Conservation (phyloP, 1,140 invertebrate species). For the Araneus ventricosus region DNA sequence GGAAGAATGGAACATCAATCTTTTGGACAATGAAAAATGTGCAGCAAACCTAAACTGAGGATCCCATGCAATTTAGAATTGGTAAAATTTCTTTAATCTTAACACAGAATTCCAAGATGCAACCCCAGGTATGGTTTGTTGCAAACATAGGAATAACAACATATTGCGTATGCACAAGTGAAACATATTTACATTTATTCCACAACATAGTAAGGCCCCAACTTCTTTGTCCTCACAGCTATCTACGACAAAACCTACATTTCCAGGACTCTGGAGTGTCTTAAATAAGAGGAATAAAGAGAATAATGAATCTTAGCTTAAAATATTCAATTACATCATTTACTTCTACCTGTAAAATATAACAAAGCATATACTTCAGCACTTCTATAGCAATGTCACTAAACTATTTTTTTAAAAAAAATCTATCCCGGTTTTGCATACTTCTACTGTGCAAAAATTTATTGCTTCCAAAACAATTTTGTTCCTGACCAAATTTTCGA, state of each 20-base stretch:
- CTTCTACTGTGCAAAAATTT: too few species aligned
- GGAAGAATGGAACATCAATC: background rate
- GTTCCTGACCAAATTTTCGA: too few species aligned
- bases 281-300: conserved; percentile 29
- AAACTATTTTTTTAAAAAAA: too few species aligned
- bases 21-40: background rate
- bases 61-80: background rate
- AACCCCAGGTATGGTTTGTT: conserved; percentile 39
- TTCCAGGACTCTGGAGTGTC: conserved; percentile 36
- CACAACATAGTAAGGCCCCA: conserved; percentile 50
- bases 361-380: too few species aligned
- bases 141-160: conserved; percentile 28
- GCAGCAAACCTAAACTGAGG: conserved; percentile 49
- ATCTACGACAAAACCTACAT: conserved; percentile 39
- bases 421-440: too few species aligned
- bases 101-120: background rate
- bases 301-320: conserved; percentile 1
- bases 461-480: too few species aligned
- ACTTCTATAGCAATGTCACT: too few species aligned
- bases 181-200: conserved; percentile 51
- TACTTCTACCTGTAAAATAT: too few species aligned
- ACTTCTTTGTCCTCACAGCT: conserved; percentile 57
- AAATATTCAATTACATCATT: background rate
- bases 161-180: conserved; percentile 1
- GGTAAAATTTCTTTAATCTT: background rate